Conservation (phyloP, 2,797 vertebrate genomes). For the Distichodus sexfasciatus region DNA sequence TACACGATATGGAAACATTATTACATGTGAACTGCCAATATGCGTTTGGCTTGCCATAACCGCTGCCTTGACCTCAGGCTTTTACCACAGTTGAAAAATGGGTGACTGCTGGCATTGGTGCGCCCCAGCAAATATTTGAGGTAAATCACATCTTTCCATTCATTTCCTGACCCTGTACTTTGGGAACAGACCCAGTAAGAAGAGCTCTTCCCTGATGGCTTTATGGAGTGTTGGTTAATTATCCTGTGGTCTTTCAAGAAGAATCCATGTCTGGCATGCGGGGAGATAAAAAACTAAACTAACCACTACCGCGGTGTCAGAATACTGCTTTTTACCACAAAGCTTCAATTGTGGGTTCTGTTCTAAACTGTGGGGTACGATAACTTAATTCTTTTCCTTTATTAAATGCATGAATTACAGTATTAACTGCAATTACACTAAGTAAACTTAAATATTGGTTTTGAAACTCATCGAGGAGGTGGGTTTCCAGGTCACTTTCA, state of each 20-base stretch:
- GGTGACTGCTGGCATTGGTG: background rate
- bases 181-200: background rate
- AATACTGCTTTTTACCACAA: background rate
- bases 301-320: background rate
- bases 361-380: background rate
- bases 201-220: background rate
- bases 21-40: background rate
- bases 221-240: background rate
- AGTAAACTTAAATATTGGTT: background rate
- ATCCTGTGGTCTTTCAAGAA: background rate
- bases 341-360: background rate
- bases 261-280: background rate
- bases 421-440: no score
- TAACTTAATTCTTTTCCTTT: background rate
- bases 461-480: background rate
- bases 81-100: background rate
- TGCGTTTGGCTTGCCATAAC: background rate
- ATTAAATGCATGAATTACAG: background rate
- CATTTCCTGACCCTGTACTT: slow-evolving; percentile 20
- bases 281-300: background rate
- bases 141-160: slow-evolving; percentile 17
- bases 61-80: background rate
- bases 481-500: background rate
- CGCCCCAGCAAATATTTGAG: slow-evolving; percentile 15
- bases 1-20: background rate